Evolutionary conservation across 2,797 vertebrate genomes (phyloP).

Genomic region (Synanceia verrucosa): DNA sequence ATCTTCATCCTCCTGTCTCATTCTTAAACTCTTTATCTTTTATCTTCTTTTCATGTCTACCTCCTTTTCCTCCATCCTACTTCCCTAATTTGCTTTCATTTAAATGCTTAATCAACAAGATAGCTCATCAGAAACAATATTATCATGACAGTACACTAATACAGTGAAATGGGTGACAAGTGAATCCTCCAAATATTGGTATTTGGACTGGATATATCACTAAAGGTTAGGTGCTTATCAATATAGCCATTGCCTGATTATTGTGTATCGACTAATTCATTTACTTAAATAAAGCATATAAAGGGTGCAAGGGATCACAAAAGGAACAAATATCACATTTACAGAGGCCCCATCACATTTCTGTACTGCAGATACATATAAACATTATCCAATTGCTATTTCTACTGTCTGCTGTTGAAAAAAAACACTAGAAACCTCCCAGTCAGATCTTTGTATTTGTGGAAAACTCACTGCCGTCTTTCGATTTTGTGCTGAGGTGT

Average conservation of each 20-base stretch:
- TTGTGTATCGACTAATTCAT: neutral
- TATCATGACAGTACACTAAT: neutral
- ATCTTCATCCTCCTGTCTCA: conserved; percentile 15
- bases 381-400: neutral
- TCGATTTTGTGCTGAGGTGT: neutral
- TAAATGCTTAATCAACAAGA: conserved; percentile 2
- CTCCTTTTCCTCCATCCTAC: neutral
- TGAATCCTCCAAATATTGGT: neutral
- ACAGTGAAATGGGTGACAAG: neutral
- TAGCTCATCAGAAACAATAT: conserved; percentile 10
- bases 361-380: too few relatives aligned
- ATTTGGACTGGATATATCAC: neutral
- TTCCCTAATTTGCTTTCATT: conserved; percentile 1
- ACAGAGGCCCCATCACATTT: too few relatives aligned
- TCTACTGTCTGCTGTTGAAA: neutral
- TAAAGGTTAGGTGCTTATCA: neutral
- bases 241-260: neutral
- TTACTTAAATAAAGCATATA: neutral
- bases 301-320: too few relatives aligned
- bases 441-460: neutral
- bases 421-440: neutral
- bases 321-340: too few relatives aligned
- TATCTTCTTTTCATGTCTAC: conserved; percentile 10
- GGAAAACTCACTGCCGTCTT: neutral
- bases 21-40: conserved; percentile 3